Base-by-base conservation (phyloP, 2,888 invertebrate species). In the Zaprionus obscuricornis region DNA sequence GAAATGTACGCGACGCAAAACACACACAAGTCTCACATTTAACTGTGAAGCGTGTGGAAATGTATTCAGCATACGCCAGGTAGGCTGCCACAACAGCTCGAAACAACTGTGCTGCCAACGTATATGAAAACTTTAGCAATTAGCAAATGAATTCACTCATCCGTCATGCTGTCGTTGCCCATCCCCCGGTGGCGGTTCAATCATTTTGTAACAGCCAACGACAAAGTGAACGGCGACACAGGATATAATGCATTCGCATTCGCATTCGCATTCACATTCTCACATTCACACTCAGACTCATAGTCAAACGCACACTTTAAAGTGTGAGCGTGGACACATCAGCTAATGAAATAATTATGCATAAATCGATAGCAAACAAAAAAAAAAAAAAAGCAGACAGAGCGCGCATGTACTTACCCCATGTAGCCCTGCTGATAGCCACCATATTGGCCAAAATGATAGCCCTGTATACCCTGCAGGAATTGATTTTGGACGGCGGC, bases 341-440 rank as follows among this genome's bases (percentile, higher is more conserved):
- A 60, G 55, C 73, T 76, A 67, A 78, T 78, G 65, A 62, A 74
- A 74, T 78, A 81, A 74, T 70, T 67, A 54, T 47, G 46, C 55
- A 49, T 54, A 51, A 62, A 59, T 52, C 57, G 65, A 66, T 60
- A 45, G 18, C 34, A 58, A 36, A n/a, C 27, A 29, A n/a, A n/a
- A n/a, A n/a, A n/a, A n/a, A n/a, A n/a, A n/a, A n/a, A n/a, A n/a
- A n/a, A n/a, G n/a, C n/a, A n/a, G n/a, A n/a, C n/a, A n/a, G n/a
- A n/a, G n/a, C n/a, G 11, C 54, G 10, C 16, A 39, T 7, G n/a
- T 42, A 90, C 93, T 92, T 88, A 96, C 96, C 96, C 96, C 96
- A 97, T 96, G 87, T 97, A 97, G 87, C 96, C 96, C 90, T 96
- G 96, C 89, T 97, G 97, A 90, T 97, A 97, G 36, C 96, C 96